Evolutionary conservation across 2,113 vertebrate genomes (phyloP).

Genomic region (Aramus guarauna): DNA sequence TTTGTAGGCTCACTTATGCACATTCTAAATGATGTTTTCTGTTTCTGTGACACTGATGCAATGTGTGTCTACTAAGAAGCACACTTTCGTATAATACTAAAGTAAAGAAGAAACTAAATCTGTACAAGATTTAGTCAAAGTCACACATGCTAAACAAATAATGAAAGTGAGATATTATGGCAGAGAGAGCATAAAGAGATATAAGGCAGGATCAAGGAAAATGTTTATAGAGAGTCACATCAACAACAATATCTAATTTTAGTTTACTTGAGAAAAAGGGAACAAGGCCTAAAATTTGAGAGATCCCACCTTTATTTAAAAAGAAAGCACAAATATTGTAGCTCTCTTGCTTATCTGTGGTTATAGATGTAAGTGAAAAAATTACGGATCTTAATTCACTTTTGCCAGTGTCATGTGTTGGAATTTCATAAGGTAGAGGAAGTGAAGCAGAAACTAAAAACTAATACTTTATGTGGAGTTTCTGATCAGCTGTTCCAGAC

Average conservation of each 20-base stretch:
- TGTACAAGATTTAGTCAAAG: neutral
- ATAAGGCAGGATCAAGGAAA: neutral
- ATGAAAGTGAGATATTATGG: neutral
- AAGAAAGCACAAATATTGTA: neutral
- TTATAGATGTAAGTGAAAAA: neutral
- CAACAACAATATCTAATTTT: neutral
- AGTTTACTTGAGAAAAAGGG: neutral
- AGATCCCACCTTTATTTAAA: neutral
- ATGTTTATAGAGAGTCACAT: neutral
- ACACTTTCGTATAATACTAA: neutral
- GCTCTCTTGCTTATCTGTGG: neutral
- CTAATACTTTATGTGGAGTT: neutral
- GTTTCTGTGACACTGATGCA: neutral
- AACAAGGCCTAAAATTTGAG: neutral
- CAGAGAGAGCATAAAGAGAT: neutral
- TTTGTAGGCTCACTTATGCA: neutral
- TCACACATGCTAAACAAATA: neutral
- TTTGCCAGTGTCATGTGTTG: neutral
- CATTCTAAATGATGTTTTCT: neutral
- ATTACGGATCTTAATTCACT: neutral
- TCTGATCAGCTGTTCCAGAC: neutral
- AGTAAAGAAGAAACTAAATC: neutral
- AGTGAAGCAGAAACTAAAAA: neutral
- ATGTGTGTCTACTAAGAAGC: neutral
- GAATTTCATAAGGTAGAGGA: neutral